Evolutionary conservation across 2,888 invertebrate genomes (phyloP), one percentile per base, ranked within the genome.

Genomic region (Nomada ruficornis): DNA sequence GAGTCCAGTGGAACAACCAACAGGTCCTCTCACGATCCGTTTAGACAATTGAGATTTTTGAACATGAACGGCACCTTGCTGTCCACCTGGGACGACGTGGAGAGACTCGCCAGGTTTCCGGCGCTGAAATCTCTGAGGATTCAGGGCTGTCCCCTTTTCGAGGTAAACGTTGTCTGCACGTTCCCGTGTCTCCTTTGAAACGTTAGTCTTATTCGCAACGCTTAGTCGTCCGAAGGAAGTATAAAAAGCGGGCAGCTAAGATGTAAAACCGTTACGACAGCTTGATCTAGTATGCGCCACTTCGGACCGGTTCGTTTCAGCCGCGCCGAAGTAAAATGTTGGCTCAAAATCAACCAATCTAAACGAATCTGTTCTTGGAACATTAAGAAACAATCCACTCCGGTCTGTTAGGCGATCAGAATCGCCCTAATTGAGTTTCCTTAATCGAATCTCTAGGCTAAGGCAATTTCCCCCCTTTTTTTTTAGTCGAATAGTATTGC

Each of bases 11-110:
- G 91, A 36, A 90, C 89, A 65, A 95, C 94, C 90, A 89, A 86
- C 23, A 81, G 81, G 2, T 91, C 92, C 13, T 81, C 93, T 0
- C 93, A 94, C 73, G 93, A 93, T 89, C 91, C 94, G 89, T 96
- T 95, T 94, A 95, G 96, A 75, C 95, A 95, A 91, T 95, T 98
- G 70, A 96, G 96, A 91, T 96, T 97, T 91, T 95, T 98, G 77
- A 98, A 98, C 94, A 95, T 98, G 83, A 98, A 98, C 94, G 97
- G 97, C 88, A 97, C 98, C 26, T 95, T 96, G 68, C 94, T 99
- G 65, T 95, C 96, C 65, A 96, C 97, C 54, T 98, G 98, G 98
- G 96, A 97, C 89, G 98, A 98, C 91, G 96, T 99, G 80, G 98
- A 98, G 91, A 95, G 97, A 88, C 95, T 99, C 86, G 96, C 97